Conservation (phyloP, 2,113 vertebrate genomes). For the Clarias gariepinus region DNA sequence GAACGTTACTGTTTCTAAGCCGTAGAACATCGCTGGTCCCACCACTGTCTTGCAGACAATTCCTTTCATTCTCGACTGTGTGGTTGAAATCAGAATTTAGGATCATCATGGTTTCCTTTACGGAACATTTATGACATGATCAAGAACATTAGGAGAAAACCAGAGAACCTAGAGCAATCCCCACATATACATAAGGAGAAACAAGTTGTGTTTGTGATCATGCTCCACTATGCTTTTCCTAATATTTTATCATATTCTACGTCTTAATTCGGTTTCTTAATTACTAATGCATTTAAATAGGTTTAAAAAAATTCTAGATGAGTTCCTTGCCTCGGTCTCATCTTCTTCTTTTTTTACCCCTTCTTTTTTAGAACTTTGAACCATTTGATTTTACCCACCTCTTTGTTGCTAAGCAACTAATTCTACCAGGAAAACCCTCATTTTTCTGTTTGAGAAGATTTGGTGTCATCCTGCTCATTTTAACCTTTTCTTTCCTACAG, state of each 20-base stretch:
- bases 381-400: conserved; percentile 28
- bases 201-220: background rate
- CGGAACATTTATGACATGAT: background rate
- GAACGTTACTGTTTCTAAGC: too few relatives aligned
- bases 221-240: background rate
- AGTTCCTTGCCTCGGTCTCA: background rate
- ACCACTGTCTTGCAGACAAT: too few relatives aligned
- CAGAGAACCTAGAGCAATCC: background rate
- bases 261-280: background rate
- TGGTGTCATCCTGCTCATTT: conserved; percentile 20
- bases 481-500: conserved; percentile 12
- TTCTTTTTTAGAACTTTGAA: conserved; percentile 14
- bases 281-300: background rate
- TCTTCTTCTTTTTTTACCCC: background rate
- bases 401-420: conserved; percentile 51
- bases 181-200: background rate
- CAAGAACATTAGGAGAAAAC: background rate
- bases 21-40: too few relatives aligned
- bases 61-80: background rate
- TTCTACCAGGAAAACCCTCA: background rate
- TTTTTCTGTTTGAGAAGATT: conserved; percentile 24
- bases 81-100: background rate
- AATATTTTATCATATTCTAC: background rate
- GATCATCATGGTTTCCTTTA: background rate
- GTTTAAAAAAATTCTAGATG: background rate